Conservation (phyloP, 2,797 vertebrate species). For the Pangasius mekongensis region DNA sequence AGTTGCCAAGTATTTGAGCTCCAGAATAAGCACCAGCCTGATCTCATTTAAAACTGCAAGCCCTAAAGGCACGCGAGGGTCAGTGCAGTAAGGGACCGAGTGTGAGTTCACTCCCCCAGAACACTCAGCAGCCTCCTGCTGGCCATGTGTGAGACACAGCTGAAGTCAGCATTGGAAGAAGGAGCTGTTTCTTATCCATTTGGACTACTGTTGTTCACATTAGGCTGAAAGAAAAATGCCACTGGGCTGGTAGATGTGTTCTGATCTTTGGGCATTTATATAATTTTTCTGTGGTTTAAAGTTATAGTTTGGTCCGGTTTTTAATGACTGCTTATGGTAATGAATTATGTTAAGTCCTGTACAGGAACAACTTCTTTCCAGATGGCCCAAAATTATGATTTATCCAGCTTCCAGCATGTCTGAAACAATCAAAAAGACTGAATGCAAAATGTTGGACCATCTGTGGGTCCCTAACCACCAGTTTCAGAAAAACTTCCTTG, state of each 20-base stretch:
- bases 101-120: neutral
- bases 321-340: neutral
- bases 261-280: neutral
- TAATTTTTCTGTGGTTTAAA: neutral
- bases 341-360: neutral
- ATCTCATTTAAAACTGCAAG: neutral
- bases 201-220: neutral
- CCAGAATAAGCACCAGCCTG: neutral
- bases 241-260: neutral
- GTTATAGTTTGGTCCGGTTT: neutral
- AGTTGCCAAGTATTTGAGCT: neutral
- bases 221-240: neutral
- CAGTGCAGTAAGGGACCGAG: constrained; percentile 4
- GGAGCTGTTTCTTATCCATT: neutral
- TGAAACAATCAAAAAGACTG: neutral
- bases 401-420: neutral
- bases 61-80: neutral
- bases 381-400: neutral
- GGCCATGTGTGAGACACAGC: constrained; percentile 8
- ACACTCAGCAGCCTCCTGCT: neutral
- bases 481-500: neutral
- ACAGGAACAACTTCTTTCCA: neutral
- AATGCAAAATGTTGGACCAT: neutral
- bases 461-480: too few species aligned
- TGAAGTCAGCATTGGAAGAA: constrained; percentile 6